phyloP scores from a whole-genome alignment of 23 tunicate species.

The Trididemnum clinides region DNA sequence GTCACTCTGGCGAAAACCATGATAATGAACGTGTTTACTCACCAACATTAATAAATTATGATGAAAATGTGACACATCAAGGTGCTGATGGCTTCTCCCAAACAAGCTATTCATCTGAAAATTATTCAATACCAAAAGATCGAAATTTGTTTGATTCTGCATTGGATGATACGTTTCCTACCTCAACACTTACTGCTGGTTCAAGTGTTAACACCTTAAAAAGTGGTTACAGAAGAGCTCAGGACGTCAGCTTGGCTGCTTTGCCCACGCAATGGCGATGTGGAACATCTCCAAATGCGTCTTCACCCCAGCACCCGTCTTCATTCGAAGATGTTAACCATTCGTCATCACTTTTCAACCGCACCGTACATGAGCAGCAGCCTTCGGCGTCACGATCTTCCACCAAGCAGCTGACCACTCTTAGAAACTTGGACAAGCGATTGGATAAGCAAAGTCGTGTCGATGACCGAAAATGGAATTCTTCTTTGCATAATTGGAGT shows the following conservation, averaged over 20 bases:
- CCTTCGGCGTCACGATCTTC: not conserved
- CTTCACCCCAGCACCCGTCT: not conserved
- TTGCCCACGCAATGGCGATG: constrained; percentile 39
- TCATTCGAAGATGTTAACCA: not conserved
- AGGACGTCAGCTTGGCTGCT: constrained; percentile 79
- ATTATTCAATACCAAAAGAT: not conserved
- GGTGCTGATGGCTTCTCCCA: not conserved
- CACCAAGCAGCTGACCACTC: not conserved
- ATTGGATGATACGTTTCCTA: not conserved
- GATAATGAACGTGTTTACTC: constrained; percentile 51
- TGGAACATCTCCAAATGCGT: not conserved
- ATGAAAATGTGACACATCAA: not conserved
- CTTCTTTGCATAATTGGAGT: not conserved
- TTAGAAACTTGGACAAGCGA: not conserved
- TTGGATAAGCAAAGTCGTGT: not conserved
- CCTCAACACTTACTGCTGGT: not conserved
- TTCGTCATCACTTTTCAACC: not conserved
- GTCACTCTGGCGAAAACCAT: not conserved
- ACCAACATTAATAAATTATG: constrained; percentile 48
- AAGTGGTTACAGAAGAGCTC: constrained; percentile 63
- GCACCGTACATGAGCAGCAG: not conserved
- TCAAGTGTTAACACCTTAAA: not conserved
- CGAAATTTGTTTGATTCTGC: not conserved
- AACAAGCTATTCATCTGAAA: not conserved
- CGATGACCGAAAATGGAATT: not conserved